Base-by-base conservation (phyloP, 2,797 vertebrate species). In the Leontopithecus rosalia region DNA sequence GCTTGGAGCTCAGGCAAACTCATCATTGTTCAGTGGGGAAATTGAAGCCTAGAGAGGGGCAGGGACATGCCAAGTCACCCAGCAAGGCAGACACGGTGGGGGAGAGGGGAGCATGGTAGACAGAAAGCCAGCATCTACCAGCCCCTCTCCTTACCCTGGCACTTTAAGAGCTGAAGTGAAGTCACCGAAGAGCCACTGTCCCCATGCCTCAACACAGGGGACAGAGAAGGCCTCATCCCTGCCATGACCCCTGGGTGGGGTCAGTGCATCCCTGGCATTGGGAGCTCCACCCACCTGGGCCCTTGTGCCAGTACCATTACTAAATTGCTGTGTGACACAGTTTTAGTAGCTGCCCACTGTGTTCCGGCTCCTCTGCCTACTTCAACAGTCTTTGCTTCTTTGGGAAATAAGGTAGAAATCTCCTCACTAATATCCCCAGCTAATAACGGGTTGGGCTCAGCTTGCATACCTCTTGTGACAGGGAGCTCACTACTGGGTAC, bases 351-450 rank as follows among this genome's bases (percentile, higher is more conserved):
- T 2, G 3, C 33, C 48, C 26, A 36, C 80, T 33, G 39, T 30
- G 15, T 57, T 83, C 81, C 3, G 73, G n/a, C 73, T 83, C 61
- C 43, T 88, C 92, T 85, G 73, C 70, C 81, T 55, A 75, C 55
- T 10, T 55, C 58, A 14, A n/a, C 79, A 1, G 50, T 24, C 77
- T 93, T 30, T 12, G 39, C 28, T 80, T 70, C 39, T 64, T 80
- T n/a, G 88, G 77, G 89, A 91, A 92, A 81, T 61, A 95, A 96
- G 48, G 17, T 22, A 77, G 81, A 75, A 28, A 48, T 7, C 14
- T 30, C 46, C 84, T 48, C 52, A 13, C 4, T 20, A 50, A 85
- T 17, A n/a, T 12, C 39, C 36, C 33, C n/a, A 55, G 24, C 76
- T 90, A 72, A 52, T n/a, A 64, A 10, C 2, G 46, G 64, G 57